Base-by-base conservation (phyloP, 1,140 invertebrate genomes). In the Belonocnema kinseyi region DNA sequence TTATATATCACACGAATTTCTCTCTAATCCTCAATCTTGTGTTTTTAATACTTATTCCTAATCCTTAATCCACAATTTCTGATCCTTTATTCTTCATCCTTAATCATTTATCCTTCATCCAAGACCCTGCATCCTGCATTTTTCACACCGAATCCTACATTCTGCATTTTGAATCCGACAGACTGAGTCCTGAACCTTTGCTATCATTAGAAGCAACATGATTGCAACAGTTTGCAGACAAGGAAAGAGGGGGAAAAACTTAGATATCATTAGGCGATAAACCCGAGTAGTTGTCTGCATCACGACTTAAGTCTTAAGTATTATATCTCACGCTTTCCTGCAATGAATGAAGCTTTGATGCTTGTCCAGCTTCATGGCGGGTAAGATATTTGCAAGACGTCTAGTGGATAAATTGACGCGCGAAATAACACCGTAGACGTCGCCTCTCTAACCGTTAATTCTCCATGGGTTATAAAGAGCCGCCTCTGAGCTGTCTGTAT, bases 351-450 rank as follows among this genome's bases (percentile, higher is more conserved):
- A 78, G 82, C 81, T 78, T 73, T 78, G 53, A 53, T 11, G 72
- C 72, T 78, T 72, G 78, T 33, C 26, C 26, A 5, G 26, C 3
- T 81, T 83, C 75, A 81, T 66, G 61, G 74, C 77, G 74, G 74
- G 72, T 81, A 81, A 81, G 66, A 83, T 80, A 81, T 80, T 83
- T 80, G 77, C 82, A 77, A 80, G 78, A 81, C 77, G 80, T 81
- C 78, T 80, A 73, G 71, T 78, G 81, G 82, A 83, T 80, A 79
- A 83, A 83, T 83, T 83, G 82, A 83, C 79, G 81, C 80, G 82
- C 80, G 81, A 81, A 83, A 83, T 78, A 80, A 54, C 80, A 79
- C 74, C 21, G 77, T 77, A 82, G 77, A 78, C 73, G 78, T 78
- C 74, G 76, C 26, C 26, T 33, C 26, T 33, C 26, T 33, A 3